phyloP scores from a whole-genome alignment of 2,797 vertebrate species.

The Enteromius thamalakanensis region DNA sequence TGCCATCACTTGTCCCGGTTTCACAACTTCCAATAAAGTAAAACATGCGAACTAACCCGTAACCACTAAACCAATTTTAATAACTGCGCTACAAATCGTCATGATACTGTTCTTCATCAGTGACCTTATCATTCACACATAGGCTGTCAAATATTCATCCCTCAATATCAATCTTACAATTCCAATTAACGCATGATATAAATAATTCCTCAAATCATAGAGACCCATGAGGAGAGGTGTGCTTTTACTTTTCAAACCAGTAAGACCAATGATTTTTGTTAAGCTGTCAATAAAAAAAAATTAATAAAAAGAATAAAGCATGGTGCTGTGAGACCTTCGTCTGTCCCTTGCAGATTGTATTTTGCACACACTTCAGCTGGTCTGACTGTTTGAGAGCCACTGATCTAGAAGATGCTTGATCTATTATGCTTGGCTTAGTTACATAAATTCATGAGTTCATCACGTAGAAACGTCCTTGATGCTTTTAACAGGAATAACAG shows the following conservation, averaged over 20 bases:
- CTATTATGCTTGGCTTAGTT: conserved; percentile 2
- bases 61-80: neutral
- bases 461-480: conserved; percentile 12
- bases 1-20: conserved; percentile 1
- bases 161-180: neutral
- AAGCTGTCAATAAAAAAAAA: neutral
- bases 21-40: neutral
- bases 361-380: neutral
- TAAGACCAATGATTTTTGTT: neutral
- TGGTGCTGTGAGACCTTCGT: neutral
- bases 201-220: neutral
- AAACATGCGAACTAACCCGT: neutral
- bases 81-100: neutral
- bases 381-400: no score
- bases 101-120: neutral
- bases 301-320: neutral
- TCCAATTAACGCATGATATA: neutral
- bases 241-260: neutral
- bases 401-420: neutral
- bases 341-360: neutral
- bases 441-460: conserved; percentile 23
- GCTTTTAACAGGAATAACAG: conserved; percentile 2
- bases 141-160: neutral
- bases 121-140: neutral
- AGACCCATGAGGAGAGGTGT: neutral